phyloP scores from a whole-genome alignment of 2,797 vertebrate species.

The Pseudochaenichthys georgianus region DNA sequence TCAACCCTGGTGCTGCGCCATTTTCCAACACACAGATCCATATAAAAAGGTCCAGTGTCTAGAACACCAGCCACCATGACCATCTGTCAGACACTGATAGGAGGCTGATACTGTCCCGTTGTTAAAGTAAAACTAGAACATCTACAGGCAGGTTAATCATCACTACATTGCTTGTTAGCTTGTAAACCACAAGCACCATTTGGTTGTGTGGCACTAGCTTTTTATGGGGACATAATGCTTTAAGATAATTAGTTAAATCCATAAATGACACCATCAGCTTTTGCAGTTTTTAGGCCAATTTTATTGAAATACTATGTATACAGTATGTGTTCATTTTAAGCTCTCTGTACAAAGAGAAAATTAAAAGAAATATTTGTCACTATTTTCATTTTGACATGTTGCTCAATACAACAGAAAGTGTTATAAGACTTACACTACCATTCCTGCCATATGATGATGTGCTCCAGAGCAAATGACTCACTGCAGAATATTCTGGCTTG shows the following conservation, averaged over 20 bases:
- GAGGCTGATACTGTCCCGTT: slow-evolving; percentile 23
- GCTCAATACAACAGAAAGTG: neutral
- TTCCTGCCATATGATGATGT: slow-evolving; percentile 15
- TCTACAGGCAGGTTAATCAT: neutral
- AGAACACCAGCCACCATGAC: slow-evolving; percentile 32
- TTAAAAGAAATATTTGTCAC: neutral
- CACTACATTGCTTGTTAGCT: neutral
- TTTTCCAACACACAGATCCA: slow-evolving; percentile 52
- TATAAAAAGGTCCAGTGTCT: slow-evolving; percentile 33
- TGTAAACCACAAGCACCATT: neutral
- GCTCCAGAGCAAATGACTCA: slow-evolving; percentile 15
- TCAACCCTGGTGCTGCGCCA: slow-evolving; percentile 45
- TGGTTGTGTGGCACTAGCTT: neutral
- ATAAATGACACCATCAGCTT: neutral
- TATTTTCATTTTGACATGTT: neutral
- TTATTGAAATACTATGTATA: neutral
- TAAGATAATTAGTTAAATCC: no score
- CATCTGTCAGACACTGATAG: slow-evolving; percentile 30
- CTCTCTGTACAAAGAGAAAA: neutral
- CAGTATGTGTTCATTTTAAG: neutral
- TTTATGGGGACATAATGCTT: neutral
- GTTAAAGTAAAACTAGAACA: neutral
- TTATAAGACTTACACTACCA: neutral
- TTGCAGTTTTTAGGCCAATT: neutral
- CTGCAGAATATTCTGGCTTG: neutral